Evolutionary conservation across 2,888 invertebrate species (phyloP).

Genomic region (Synergus gifuensis): DNA sequence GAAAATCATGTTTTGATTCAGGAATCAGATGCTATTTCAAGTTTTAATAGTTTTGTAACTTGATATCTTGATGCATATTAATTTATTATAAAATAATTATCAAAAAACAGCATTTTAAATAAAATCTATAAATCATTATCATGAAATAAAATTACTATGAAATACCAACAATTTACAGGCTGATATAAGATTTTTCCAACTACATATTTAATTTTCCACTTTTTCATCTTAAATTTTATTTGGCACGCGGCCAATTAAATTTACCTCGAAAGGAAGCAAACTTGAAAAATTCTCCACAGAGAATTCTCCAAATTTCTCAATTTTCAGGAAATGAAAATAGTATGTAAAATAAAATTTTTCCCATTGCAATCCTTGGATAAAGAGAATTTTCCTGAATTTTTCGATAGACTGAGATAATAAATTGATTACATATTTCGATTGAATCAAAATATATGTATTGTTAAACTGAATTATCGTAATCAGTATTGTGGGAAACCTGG

Average conservation of each 20-base stretch:
- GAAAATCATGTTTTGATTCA: background rate
- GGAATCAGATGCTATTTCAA: background rate
- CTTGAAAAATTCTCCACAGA: background rate
- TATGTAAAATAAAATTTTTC: too few relatives aligned
- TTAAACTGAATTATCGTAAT: constrained; percentile 6
- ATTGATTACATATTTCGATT: background rate
- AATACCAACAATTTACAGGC: background rate
- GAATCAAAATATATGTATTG: background rate
- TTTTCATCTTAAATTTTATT: background rate
- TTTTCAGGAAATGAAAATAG: background rate
- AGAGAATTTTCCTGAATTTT: background rate
- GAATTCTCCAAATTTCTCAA: too few relatives aligned
- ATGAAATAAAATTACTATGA: background rate
- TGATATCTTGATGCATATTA: too few relatives aligned
- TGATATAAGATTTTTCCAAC: background rate
- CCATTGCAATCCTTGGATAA: too few relatives aligned
- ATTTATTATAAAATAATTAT: too few relatives aligned
- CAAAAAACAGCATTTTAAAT: too few relatives aligned
- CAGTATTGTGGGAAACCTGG: constrained; percentile 39
- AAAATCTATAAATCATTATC: background rate
- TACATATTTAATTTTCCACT: background rate
- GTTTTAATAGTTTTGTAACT: background rate
- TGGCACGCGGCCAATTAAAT: background rate
- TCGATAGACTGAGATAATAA: background rate
- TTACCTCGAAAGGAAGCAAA: background rate